Evolutionary conservation across 2,888 invertebrate species (phyloP).

Genomic region (Mesorhabditis spiculigera): DNA sequence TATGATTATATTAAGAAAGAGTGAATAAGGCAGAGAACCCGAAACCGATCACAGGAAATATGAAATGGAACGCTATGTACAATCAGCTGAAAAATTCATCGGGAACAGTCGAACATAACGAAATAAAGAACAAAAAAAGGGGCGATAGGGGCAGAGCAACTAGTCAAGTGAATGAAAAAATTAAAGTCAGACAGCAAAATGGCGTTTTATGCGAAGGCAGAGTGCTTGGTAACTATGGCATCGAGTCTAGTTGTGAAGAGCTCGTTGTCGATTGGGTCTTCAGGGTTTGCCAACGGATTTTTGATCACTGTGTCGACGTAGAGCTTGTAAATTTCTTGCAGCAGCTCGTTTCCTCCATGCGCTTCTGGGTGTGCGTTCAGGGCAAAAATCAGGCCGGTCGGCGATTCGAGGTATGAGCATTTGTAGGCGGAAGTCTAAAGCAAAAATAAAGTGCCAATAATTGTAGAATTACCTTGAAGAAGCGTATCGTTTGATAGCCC

Average conservation of each 20-base stretch:
- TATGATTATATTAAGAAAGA: no score
- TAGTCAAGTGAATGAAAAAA: not conserved
- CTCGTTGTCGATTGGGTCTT: constrained; percentile 84
- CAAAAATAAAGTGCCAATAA: constrained; percentile 63
- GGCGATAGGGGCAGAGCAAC: constrained; percentile 8
- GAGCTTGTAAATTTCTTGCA: constrained; percentile 86
- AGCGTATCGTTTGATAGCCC: constrained; percentile 48
- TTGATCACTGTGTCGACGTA: constrained; percentile 94
- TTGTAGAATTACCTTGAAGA: constrained; percentile 30
- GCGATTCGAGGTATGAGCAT: constrained; percentile 87
- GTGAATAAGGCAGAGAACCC: no score
- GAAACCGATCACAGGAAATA: no score
- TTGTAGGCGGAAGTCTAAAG: constrained; percentile 94
- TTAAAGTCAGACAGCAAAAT: not conserved
- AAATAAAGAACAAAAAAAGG: not conserved
- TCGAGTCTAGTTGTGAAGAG: constrained; percentile 85
- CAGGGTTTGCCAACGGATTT: constrained; percentile 80
- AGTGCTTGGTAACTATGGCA: constrained; percentile 74
- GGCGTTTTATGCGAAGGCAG: constrained; percentile 19
- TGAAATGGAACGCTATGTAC: no score
- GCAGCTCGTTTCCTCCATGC: constrained; percentile 77
- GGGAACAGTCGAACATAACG: not conserved
- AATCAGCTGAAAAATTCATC: no score
- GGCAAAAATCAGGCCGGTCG: constrained; percentile 90
- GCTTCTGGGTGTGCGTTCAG: constrained; percentile 81